Percentiles rank a stretch among this genome's conserved stretches.
phyloP scores from a whole-genome alignment of 1,140 invertebrate genomes.

The Listronotus bonariensis region DNA sequence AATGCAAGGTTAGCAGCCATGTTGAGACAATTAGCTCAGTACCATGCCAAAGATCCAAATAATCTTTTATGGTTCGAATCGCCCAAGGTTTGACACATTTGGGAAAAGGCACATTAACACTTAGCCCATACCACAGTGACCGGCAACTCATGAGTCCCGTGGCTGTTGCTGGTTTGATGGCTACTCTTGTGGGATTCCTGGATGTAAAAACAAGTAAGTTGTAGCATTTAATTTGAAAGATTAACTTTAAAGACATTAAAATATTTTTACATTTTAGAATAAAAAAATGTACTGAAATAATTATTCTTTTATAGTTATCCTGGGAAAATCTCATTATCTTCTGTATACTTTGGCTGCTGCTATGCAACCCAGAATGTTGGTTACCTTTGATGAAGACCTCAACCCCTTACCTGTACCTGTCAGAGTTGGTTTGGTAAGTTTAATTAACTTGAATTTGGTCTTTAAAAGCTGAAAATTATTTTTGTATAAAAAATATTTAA shows the following conservation, averaged over 20 bases:
- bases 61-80: constrained; percentile 98
- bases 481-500: too few species aligned
- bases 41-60: constrained; percentile 97
- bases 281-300: too few species aligned
- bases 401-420: constrained; percentile 94
- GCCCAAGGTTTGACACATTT: constrained; percentile 98
- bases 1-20: constrained; percentile 91
- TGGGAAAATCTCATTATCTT: constrained; percentile 96
- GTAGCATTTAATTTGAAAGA: not conserved
- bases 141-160: constrained; percentile 93
- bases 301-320: constrained; percentile 73
- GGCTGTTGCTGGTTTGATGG: constrained; percentile 90
- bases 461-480: not conserved
- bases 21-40: constrained; percentile 94
- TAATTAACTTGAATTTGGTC: constrained; percentile 1
- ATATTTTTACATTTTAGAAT: too few species aligned
- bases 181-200: constrained; percentile 89
- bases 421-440: constrained; percentile 87
- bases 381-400: constrained; percentile 97
- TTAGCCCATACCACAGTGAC: constrained; percentile 98
- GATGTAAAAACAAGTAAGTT: constrained; percentile 95
- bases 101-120: constrained; percentile 96
- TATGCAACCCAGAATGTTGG: constrained; percentile 99
- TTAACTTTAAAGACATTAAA: too few species aligned
- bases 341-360: constrained; percentile 94